Base-by-base conservation (phyloP, 1,140 invertebrate genomes). In the Lanistes nyassanus region DNA sequence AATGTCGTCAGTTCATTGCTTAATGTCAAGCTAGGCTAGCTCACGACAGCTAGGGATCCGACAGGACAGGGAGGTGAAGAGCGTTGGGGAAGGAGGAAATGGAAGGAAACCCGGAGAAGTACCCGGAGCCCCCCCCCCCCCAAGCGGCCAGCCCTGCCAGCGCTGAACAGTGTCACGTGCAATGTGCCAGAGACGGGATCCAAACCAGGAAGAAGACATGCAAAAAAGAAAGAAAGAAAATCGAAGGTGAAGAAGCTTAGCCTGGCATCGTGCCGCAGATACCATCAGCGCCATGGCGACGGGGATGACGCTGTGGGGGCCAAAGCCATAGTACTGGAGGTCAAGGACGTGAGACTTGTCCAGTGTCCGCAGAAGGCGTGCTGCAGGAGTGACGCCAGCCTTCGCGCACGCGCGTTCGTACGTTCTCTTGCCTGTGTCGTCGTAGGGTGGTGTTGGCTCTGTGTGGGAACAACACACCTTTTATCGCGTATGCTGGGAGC, bases 361-460 rank as follows among this genome's bases (percentile, higher is more conserved):
- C 34, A 87, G 81, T 26, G 82, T 83, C 9, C 77, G 74, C 6
- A 82, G 64, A 34, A 81, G 79, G 55, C 81, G 74, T 42, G 82
- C 81, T 4, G 79, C 82, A 0, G 83, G 83, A 9, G 80, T 80
- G 13, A 85, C 83, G 31, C 81, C 82, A 5, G 80, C 60, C 72
- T 87, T 87, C 68, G 79, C 62, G 70, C 86, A 87, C n/a, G 84
- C 84, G 53, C 78, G 76, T 31, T 83, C 80, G 74, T 87, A 87
- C 65, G 85, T 85, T 56, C 79, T 70, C 34, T 77, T 78, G 16
- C 86, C 86, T 2, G 84, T 85, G 21, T 80, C 80, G 66, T 87
- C 86, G 74, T 84, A 87, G 9, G 78, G 76, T 31, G 71, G 31
- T 4, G 68, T 65, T 6, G 74, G 60, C 34, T 79, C 85, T 86